Evolutionary conservation across 2,797 vertebrate genomes (phyloP).

Genomic region (Mionectes olivaceus): DNA sequence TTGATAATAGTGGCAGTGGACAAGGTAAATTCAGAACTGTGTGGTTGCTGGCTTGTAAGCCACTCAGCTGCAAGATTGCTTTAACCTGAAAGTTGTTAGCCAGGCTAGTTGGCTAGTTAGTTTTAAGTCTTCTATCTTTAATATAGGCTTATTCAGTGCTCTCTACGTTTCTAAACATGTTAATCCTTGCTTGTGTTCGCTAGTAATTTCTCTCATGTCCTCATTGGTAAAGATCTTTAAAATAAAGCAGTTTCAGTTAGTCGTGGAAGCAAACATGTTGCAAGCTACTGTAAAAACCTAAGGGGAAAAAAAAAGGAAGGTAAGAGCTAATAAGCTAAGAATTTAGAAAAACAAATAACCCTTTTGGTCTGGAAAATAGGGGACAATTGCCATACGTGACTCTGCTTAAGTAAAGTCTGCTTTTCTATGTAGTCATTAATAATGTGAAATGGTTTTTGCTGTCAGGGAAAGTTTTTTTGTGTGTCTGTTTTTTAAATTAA

Average conservation of each 20-base stretch:
- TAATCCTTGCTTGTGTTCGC: background rate
- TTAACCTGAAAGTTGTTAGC: background rate
- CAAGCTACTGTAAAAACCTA: background rate
- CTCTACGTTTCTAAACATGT: background rate
- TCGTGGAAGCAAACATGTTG: background rate
- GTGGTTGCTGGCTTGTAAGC: background rate
- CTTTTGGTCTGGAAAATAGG: background rate
- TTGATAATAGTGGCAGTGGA: slow-evolving; percentile 93
- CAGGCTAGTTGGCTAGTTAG: background rate
- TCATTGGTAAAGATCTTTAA: background rate
- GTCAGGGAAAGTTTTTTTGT: background rate
- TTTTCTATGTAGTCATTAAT: background rate
- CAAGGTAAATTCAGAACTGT: slow-evolving; percentile 81
- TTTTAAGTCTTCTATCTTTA: background rate
- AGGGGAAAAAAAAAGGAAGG: background rate
- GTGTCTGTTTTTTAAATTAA: background rate
- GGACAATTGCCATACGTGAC: background rate
- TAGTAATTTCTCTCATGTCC: background rate
- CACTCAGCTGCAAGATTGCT: background rate
- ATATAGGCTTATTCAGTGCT: background rate
- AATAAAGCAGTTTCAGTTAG: background rate
- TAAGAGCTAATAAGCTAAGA: background rate
- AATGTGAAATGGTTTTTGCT: background rate
- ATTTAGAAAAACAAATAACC: background rate
- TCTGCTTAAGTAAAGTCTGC: background rate